Evolutionary conservation across 2,113 vertebrate genomes (phyloP).

Genomic region (Tamias sibiricus): DNA sequence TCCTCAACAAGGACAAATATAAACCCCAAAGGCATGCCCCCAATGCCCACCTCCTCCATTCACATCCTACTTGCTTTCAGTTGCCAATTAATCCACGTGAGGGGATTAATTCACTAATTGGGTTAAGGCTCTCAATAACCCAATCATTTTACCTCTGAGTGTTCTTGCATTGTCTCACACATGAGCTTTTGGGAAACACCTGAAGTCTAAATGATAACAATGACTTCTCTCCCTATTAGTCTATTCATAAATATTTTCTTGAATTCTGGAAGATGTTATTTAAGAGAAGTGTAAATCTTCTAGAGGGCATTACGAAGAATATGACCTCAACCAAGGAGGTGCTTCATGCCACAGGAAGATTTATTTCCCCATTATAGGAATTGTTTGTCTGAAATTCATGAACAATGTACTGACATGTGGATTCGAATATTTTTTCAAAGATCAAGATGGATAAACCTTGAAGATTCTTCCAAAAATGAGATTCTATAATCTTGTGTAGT

Average conservation of each 20-base stretch:
- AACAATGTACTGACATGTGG: neutral
- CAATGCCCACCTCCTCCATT: no score
- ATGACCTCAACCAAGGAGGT: neutral
- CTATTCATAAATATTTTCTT: neutral
- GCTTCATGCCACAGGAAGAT: fast-evolving
- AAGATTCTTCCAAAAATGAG: neutral
- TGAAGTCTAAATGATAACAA: no score
- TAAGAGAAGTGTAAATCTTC: neutral
- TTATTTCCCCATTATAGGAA: neutral
- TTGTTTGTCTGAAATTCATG: neutral
- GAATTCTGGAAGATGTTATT: neutral
- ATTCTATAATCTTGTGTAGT: neutral
- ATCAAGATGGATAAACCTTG: neutral
- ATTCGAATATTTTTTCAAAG: neutral
- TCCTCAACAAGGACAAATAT: no score
- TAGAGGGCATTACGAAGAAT: neutral
- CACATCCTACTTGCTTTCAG: no score
- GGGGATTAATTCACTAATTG: no score
- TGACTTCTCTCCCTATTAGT: neutral
- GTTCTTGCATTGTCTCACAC: no score
- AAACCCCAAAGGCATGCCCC: no score
- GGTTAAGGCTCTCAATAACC: no score
- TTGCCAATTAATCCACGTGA: no score
- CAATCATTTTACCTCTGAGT: no score
- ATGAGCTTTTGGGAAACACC: no score